Base-by-base conservation (phyloP, 2,797 vertebrate genomes). In the Salmo trutta region DNA sequence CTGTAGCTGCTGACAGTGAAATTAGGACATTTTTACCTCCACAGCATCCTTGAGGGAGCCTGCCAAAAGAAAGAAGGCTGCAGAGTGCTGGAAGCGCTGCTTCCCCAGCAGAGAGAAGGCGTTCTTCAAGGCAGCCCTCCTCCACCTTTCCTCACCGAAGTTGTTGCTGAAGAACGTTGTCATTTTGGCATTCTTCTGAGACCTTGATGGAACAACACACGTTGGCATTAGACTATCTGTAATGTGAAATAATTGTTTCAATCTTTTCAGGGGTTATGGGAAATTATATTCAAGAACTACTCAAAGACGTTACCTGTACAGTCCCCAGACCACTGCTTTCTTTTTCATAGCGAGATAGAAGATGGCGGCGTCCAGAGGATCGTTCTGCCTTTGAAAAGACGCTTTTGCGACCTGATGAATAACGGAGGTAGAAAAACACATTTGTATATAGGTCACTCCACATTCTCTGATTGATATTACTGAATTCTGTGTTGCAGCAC, bases 341-440 rank as follows among this genome's bases (percentile, higher is more conserved):
- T 99, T 99, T 92, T 96, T 99, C 95, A 99, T 94, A 1, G 97
- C 97, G 0, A 99, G 95, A 88, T 99, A 99, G 92, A 97, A 99
- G 89, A 99, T 94, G 71, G 98, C 98, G 5, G 97, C 97, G 74
- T 99, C 98, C 91, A 99, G 93, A 41, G 98, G 98, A 93, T 99
- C 96, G 4, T 94, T 98, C 90, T 96, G 98, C 88, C 93, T 94
- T 83, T 97, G 96, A 93, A 98, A 98, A 66, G 97, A 95, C 66
- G 96, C 95, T 93, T 99, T 98, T 83, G 98, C 98, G 85, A 99
- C 97, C 98, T 99, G 90, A 64, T 76, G 17, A 51, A 19, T 3
- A 19, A 85, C 75, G 81, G 80, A 47, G 19, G 80, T 10, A 85
- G 21, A 69, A 7, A 16, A 67, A 66, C 19, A 68, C 21, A 64